A percentile compares a stretch with the other conserved stretches of the same genome.
Conservation (phyloP, 2,113 vertebrate genomes). For the Lynx canadensis region DNA sequence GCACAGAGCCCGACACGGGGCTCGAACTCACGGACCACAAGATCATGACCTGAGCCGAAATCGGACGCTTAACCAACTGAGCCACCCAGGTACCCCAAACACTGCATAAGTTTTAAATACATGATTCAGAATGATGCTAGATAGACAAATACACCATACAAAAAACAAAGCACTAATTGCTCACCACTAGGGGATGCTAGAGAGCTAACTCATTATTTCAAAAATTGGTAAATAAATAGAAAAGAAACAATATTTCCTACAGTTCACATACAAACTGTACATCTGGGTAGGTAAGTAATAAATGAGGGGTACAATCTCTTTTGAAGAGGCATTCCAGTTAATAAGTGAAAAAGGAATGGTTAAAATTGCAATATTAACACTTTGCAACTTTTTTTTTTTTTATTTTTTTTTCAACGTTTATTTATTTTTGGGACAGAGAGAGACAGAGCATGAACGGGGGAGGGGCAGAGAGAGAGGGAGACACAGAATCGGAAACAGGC, state of each 20-base stretch:
- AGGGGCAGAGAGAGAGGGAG: no score
- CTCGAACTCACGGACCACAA: no score
- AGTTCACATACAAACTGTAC: neutral
- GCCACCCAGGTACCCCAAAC: neutral
- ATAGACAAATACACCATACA: neutral
- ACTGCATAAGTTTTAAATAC: neutral
- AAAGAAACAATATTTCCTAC: neutral
- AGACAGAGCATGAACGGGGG: no score
- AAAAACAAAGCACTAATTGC: neutral
- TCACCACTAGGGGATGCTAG: neutral
- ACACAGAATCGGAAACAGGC: no score
- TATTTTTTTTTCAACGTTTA: no score
- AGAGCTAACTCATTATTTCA: neutral
- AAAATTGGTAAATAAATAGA: neutral
- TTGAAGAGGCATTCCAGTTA: neutral
- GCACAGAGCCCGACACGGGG: no score
- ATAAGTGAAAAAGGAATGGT: neutral
- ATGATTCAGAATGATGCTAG: neutral
- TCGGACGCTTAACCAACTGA: no score
- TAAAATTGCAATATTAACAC: neutral
- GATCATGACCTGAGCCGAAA: no score
- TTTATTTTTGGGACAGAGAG: no score
- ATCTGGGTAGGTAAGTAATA: neutral
- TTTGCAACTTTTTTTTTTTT: conserved; percentile 5
- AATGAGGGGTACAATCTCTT: neutral